Evolutionary conservation across 2,113 vertebrate species (phyloP).

Genomic region (Lepus europaeus): DNA sequence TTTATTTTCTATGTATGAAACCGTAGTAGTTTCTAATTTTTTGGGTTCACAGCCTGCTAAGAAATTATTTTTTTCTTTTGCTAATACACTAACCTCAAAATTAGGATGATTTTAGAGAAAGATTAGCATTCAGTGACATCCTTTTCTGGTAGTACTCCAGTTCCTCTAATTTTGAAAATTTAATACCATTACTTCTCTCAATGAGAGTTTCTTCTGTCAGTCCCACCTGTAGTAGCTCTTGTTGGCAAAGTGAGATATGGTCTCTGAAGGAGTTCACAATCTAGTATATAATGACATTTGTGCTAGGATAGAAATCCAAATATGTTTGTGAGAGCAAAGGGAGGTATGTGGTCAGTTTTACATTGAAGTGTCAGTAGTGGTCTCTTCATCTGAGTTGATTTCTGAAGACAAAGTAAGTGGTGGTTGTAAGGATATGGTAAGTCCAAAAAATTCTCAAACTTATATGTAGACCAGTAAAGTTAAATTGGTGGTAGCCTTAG

Average conservation of each 20-base stretch:
- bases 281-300: neutral
- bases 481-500: neutral
- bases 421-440: neutral
- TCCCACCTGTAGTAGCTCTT: neutral
- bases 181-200: neutral
- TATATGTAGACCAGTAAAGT: neutral
- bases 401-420: slow-evolving; percentile 5
- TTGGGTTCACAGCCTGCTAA: neutral
- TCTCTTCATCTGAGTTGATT: neutral
- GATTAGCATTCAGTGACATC: neutral
- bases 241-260: neutral
- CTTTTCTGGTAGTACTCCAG: slow-evolving; percentile 25
- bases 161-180: neutral
- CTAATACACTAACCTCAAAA: slow-evolving; percentile 22
- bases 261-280: neutral
- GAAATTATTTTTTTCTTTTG: neutral
- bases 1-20: slow-evolving; percentile 55
- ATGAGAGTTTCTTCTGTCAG: neutral
- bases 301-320: neutral
- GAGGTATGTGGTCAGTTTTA: neutral
- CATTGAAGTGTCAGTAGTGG: neutral
- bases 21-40: slow-evolving; percentile 18
- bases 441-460: neutral
- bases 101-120: slow-evolving; percentile 9
- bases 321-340: neutral